phyloP scores from a whole-genome alignment of 2,888 invertebrate genomes.

The Eurytoma californica region DNA sequence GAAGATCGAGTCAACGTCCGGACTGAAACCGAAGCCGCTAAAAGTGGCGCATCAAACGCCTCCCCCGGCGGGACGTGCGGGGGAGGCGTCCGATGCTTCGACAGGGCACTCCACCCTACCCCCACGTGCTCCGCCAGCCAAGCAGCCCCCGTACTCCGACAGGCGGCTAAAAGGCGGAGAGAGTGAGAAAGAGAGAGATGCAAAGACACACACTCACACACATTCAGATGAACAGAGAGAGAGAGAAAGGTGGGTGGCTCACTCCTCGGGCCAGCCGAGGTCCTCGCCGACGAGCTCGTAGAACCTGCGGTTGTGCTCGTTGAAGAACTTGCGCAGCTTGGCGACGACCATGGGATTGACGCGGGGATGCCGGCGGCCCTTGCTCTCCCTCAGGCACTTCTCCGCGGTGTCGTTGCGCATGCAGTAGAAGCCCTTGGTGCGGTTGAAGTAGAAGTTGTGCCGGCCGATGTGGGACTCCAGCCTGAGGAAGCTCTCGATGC shows the following conservation, averaged over 20 bases:
- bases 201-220: not conserved
- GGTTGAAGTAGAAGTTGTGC: conserved; percentile 97
- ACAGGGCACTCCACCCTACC: too few relatives aligned
- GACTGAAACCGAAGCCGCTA: too few relatives aligned
- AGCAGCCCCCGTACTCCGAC: too few relatives aligned
- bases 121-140: too few relatives aligned
- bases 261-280: conserved; percentile 95
- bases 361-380: conserved; percentile 88
- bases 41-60: too few relatives aligned
- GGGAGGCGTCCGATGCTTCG: too few relatives aligned
- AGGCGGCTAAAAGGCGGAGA: not conserved
- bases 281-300: conserved; percentile 95
- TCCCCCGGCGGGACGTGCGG: too few relatives aligned
- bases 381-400: conserved; percentile 89
- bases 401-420: conserved; percentile 88
- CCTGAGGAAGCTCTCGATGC: conserved; percentile 91
- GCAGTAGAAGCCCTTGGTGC: conserved; percentile 97
- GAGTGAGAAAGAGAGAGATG: not conserved
- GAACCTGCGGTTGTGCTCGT: conserved; percentile 93
- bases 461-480: conserved; percentile 83
- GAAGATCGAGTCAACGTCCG: too few relatives aligned
- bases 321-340: conserved; percentile 89
- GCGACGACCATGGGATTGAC: conserved; percentile 88
- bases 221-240: not conserved
- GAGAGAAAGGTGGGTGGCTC: conserved; percentile 59